Percentiles rank a stretch among this genome's conserved stretches.
Evolutionary conservation across 1,140 invertebrate genomes (phyloP).

Genomic region (Caenorhabditis latens): DNA sequence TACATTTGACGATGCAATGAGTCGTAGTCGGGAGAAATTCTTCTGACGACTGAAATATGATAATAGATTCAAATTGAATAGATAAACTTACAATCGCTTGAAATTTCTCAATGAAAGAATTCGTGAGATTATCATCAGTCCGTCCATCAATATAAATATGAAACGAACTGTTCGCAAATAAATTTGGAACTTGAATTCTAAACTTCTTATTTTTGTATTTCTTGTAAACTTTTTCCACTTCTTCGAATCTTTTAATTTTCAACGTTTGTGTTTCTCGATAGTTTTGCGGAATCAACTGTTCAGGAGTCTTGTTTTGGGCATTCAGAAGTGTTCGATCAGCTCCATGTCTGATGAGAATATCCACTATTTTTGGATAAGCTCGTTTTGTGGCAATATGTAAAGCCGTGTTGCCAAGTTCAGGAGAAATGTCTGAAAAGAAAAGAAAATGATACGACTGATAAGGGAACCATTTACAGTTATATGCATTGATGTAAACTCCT

Average conservation of each 20-base stretch:
- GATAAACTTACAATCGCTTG: background rate
- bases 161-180: background rate
- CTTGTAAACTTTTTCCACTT: conserved; percentile 11
- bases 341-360: background rate
- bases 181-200: background rate
- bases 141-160: conserved; percentile 15
- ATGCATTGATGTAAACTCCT: background rate
- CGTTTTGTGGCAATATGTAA: background rate
- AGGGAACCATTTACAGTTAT: background rate
- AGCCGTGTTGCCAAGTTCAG: background rate
- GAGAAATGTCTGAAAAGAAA: background rate
- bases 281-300: background rate
- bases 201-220: conserved; percentile 11
- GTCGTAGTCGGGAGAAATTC: background rate
- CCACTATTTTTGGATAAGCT: background rate
- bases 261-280: background rate
- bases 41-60: background rate
- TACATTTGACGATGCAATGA: background rate
- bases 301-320: conserved; percentile 1
- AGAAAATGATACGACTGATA: background rate
- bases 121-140: background rate
- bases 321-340: background rate
- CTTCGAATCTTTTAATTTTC: background rate
- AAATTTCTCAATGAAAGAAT: background rate
- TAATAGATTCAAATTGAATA: background rate